Conservation (phyloP, 2,888 invertebrate genomes). For the Cyclophora punctaria region DNA sequence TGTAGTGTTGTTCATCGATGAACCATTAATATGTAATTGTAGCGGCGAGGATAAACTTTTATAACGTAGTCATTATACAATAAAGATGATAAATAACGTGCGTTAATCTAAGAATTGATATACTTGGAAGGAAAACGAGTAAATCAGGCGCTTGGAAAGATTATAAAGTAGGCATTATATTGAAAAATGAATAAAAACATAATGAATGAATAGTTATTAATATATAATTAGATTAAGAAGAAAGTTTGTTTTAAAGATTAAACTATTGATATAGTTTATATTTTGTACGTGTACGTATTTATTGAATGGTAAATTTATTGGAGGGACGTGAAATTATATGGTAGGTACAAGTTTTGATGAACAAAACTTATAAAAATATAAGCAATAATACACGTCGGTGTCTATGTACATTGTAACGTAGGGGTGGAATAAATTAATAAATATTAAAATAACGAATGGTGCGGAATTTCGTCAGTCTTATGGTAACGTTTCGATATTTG, state of each 20-base stretch:
- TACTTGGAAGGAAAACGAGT: conserved; percentile 48
- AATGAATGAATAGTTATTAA: conserved; percentile 73
- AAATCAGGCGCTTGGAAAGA: conserved; percentile 72
- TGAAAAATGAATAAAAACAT: conserved; percentile 70
- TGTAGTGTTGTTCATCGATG: conserved; percentile 10
- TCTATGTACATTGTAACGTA: conserved; percentile 73
- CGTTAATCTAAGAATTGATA: conserved; percentile 55
- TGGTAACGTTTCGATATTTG: conserved; percentile 49
- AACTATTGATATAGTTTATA: conserved; percentile 76
- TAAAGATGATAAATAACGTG: conserved; percentile 46
- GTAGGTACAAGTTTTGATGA: conserved; percentile 70
- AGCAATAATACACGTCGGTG: conserved; percentile 70
- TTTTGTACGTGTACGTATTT: conserved; percentile 76
- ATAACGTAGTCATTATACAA: conserved; percentile 54
- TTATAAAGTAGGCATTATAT: conserved; percentile 73
- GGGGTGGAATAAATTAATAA: conserved; percentile 47
- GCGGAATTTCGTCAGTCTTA: conserved; percentile 67
- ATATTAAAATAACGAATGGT: conserved; percentile 54
- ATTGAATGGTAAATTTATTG: conserved; percentile 75
- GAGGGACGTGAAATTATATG: conserved; percentile 72
- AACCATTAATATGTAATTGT: conserved; percentile 31
- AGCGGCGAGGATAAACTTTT: conserved; percentile 55
- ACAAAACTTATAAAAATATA: conserved; percentile 68
- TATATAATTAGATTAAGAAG: conserved; percentile 68
- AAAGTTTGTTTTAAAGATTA: conserved; percentile 76